Evolutionary conservation across 2,888 invertebrate species (phyloP).

Genomic region (Agrotis clavis): DNA sequence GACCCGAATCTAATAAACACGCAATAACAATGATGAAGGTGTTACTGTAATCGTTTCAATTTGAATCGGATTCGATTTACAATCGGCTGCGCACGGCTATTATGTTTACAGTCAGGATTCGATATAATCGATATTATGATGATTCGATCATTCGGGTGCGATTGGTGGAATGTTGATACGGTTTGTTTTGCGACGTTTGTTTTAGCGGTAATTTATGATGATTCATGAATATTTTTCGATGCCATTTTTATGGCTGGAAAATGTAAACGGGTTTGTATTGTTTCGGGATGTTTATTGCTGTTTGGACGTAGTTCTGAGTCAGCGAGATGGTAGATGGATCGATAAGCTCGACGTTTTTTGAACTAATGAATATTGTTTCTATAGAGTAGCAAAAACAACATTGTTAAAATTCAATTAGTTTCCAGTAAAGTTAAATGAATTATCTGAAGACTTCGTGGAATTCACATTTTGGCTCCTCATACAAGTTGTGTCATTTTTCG

Average conservation of each 20-base stretch:
- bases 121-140: conserved; percentile 61
- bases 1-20: conserved; percentile 83
- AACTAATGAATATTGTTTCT: neutral
- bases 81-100: conserved; percentile 74
- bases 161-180: conserved; percentile 60
- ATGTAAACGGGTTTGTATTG: conserved; percentile 25
- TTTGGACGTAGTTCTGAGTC: conserved; percentile 22
- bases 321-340: neutral
- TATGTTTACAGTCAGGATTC: conserved; percentile 67
- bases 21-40: conserved; percentile 82
- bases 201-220: conserved; percentile 56
- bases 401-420: neutral
- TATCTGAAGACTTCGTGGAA: neutral
- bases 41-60: conserved; percentile 81
- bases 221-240: conserved; percentile 37
- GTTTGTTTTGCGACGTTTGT: conserved; percentile 48
- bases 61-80: conserved; percentile 78
- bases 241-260: conserved; percentile 34
- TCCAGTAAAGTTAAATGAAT: neutral
- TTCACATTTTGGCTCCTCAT: neutral
- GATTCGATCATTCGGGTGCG: conserved; percentile 55
- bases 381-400: neutral
- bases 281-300: conserved; percentile 24
- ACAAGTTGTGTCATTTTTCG: neutral
- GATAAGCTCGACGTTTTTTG: neutral